These are phyloP conservation scores for Microchirus variegatus DNA, from an alignment of 2,797 vertebrate species.

Conservation along the genomic window DNA sequence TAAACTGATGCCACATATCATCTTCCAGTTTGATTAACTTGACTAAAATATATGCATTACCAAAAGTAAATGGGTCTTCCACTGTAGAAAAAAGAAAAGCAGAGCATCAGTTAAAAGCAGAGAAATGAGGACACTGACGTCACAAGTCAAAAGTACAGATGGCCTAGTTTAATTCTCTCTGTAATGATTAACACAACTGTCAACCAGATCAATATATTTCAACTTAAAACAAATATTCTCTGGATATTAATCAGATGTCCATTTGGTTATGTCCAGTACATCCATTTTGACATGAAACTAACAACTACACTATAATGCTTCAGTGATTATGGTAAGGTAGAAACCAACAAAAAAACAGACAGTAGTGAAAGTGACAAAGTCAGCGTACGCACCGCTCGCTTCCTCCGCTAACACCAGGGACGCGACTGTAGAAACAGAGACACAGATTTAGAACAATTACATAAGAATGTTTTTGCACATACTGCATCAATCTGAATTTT, in stretches of 20 bases:
- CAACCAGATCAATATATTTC: constrained; percentile 19
- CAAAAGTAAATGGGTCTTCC: constrained; percentile 81
- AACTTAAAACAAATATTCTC: constrained; percentile 8
- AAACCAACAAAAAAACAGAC: background rate
- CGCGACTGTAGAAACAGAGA: constrained; percentile 68
- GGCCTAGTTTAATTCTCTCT: constrained; percentile 26
- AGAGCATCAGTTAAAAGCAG: constrained; percentile 21
- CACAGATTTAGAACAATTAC: too few relatives aligned
- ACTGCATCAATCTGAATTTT: too few relatives aligned
- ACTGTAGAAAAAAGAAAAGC: constrained; percentile 52
- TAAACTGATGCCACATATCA: background rate
- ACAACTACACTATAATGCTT: background rate
- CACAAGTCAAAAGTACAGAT: constrained; percentile 33
- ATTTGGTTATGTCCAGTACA: too few relatives aligned
- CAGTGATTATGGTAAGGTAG: constrained; percentile 3
- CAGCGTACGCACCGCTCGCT: constrained; percentile 59
- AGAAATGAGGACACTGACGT: constrained; percentile 16
- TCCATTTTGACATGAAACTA: background rate
- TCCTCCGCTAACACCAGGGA: constrained; percentile 78
- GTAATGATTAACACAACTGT: constrained; percentile 22
- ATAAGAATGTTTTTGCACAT: too few relatives aligned
- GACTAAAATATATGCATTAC: constrained; percentile 54
- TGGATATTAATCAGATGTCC: background rate
- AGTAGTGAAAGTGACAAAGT: background rate
- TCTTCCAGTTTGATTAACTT: background rate